Base-by-base conservation (phyloP, 2,888 invertebrate species). In the Cosmia pyralina region DNA sequence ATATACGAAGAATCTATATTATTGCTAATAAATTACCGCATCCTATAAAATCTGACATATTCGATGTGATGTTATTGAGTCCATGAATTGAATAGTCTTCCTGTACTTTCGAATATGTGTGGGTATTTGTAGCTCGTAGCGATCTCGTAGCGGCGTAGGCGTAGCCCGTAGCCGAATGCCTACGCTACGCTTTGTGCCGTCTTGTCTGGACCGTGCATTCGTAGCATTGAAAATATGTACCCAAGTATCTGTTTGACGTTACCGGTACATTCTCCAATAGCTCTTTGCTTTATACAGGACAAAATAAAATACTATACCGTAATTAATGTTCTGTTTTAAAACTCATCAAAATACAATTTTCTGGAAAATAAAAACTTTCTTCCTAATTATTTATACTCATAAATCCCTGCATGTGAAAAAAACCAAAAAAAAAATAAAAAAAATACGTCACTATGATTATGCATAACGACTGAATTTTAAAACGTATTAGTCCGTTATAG, bases 401-500 rank as follows among this genome's bases (percentile, higher is more conserved):
- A 66, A 64, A 58, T 69, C 6, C 1, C 1, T 34, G 28, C 22
- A 22, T 46, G 1, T 10, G n/a, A 17, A 52, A 4, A 53, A 22
- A 22, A 64, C 0, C 13, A n/a, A 22, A 50, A 65, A 71, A 71
- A n/a, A n/a, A n/a, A n/a, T n/a, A n/a, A n/a, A n/a, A n/a, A n/a
- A 57, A 28, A 41, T 0, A 63, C 11, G 11, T 28, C 53, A 44
- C 0, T 70, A 66, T 77, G 74, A 74, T 75, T 82, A 72, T 80
- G 72, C 75, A 81, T 69, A 81, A 83, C 65, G 69, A 68, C 38
- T n/a, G 59, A 44, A 73, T 75, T 83, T 81, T 48, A 75, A 75
- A 76, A 77, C 65, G 46, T 81, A 73, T 84, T 69, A 52, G 15
- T 52, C 46, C 13, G 44, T 46, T 79, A 53, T 46, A 63, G 53